Base-by-base conservation (phyloP, 1,140 invertebrate species). In the Drosophila virilis region DNA sequence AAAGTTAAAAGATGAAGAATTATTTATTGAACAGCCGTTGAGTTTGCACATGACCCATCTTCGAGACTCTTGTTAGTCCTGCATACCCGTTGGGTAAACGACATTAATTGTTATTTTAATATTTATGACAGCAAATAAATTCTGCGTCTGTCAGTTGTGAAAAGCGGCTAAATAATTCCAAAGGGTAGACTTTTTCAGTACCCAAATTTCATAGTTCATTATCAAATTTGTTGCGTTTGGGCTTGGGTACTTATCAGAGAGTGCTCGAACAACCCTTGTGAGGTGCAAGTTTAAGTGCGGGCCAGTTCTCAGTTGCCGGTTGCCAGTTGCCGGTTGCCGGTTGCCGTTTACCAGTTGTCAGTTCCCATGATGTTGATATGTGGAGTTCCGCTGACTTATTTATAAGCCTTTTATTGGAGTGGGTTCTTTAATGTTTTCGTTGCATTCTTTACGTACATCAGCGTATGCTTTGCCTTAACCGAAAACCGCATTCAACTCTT, bases 111-210 rank as follows among this genome's bases (percentile, higher is more conserved):
- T 90, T 90, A 88, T 88, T 89, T 88, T 79, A 88, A 88, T 84
- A 89, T 88, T 89, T 88, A 88, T 88, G 84, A 84, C 84, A 88
- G 77, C 84, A 77, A 81, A 85, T 85, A 82, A 82, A 86, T 85
- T 78, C 64, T 48, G 50, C 51, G 55, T 42, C 54, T 67, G 83
- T 77, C 75, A 88, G 62, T 66, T 72, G 48, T 59, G 66, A 54
- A 43, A 51, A 59, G 67, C 62, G 68, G 60, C 33, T 17, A 48
- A 62, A 66, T 17, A 72, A 66, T 65, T 32, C 57, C 55, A 32
- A 38, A 57, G 62, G 62, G 50, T 15, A 38, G n/a, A 61, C 7
- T 66, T 65, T 33, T 70, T 48, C 70, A 54, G 62, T 62, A 58
- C 66, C 52, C 52, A 77, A 88, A 88, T 88, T 88, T 88, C 80